Evolutionary conservation across 2,113 vertebrate species (phyloP).

Genomic region (Rhipidura dahli): DNA sequence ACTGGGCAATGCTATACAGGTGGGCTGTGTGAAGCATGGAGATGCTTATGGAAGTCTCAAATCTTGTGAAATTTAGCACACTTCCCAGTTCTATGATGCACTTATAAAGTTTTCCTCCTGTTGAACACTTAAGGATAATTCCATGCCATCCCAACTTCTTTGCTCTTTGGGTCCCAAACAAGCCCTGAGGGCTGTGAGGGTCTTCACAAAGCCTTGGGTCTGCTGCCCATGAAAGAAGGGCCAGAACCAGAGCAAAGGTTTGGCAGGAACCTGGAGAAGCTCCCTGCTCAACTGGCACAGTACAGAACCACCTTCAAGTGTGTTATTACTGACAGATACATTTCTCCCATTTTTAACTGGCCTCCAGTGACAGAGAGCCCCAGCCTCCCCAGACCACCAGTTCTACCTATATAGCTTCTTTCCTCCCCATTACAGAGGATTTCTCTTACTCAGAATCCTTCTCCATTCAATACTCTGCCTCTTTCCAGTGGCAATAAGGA

Average conservation of each 20-base stretch:
- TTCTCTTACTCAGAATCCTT: neutral
- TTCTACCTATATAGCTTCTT: neutral
- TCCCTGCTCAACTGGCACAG: neutral
- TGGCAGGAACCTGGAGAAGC: neutral
- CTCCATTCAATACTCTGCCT: neutral
- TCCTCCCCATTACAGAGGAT: neutral
- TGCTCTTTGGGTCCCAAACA: neutral
- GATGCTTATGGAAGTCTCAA: neutral
- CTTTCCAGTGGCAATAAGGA: neutral
- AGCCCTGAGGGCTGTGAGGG: neutral
- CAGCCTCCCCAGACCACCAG: neutral
- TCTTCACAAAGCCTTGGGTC: neutral
- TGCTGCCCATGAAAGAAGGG: neutral
- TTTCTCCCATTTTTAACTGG: neutral
- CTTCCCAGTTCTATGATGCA: neutral
- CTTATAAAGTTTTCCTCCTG: neutral
- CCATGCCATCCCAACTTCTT: neutral
- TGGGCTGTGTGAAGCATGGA: neutral
- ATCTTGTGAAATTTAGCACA: neutral
- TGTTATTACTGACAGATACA: neutral
- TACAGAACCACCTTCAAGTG: neutral
- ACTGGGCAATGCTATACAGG: neutral
- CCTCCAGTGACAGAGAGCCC: neutral
- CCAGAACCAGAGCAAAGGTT: neutral
- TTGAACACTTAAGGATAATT: neutral